Conservation (phyloP, 2,797 vertebrate species). For the Mico argentatus region DNA sequence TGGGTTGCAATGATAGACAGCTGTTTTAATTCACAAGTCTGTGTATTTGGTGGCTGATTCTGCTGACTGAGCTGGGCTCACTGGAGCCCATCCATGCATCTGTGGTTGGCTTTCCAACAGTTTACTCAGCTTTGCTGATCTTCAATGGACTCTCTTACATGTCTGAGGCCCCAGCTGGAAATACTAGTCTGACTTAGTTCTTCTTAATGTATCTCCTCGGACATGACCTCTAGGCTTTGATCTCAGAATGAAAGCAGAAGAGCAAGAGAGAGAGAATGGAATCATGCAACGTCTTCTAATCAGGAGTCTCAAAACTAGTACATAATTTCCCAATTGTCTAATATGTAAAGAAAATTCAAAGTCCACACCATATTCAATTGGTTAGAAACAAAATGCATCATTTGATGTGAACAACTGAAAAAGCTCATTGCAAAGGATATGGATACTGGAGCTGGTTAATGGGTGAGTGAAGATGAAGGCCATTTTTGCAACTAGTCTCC, state of each 20-base stretch:
- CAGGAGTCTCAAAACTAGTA: neutral
- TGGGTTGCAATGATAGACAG: neutral
- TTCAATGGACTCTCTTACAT: neutral
- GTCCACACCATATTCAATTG: neutral
- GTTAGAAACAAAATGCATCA: neutral
- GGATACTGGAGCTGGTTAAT: neutral
- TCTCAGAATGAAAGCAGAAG: neutral
- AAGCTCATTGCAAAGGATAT: neutral
- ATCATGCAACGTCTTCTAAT: neutral
- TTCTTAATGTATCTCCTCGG: neutral
- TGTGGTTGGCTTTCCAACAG: neutral
- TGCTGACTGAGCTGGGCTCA: neutral
- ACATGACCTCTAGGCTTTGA: fast-evolving
- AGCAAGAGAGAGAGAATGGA: neutral
- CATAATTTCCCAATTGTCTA: neutral
- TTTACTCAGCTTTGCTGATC: neutral
- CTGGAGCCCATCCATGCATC: neutral
- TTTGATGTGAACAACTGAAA: neutral
- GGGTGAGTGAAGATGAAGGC: neutral
- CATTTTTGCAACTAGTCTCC: neutral
- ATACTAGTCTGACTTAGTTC: neutral
- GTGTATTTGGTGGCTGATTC: neutral
- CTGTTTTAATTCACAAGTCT: neutral
- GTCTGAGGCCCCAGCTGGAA: neutral
- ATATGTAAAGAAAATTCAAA: neutral